A percentile compares a stretch with the other conserved stretches of the same genome.
Conservation (phyloP, 2,888 invertebrate species). For the Scaptomyza flava region DNA sequence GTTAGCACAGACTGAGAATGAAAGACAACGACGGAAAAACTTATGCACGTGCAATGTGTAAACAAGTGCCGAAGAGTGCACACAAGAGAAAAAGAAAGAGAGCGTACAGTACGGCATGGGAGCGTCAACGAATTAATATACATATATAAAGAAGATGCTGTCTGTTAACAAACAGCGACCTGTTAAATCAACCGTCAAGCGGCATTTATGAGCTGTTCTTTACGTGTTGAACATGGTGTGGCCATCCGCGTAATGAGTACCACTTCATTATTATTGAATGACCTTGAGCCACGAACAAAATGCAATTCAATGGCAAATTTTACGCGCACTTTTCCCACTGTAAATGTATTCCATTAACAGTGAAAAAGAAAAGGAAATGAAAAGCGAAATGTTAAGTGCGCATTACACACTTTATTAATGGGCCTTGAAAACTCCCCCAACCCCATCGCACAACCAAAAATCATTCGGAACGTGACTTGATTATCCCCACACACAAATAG, state of each 20-base stretch:
- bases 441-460: too few relatives aligned
- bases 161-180: conserved; percentile 52
- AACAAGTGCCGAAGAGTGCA: conserved; percentile 54
- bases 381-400: conserved; percentile 18
- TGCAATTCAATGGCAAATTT: conserved; percentile 44
- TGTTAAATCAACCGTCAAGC: conserved; percentile 46
- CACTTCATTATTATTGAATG: conserved; percentile 42
- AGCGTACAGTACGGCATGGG: conserved; percentile 14
- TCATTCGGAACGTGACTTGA: too few relatives aligned
- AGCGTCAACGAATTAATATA: conserved; percentile 20
- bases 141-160: conserved; percentile 33
- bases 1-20: conserved; percentile 61
- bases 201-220: conserved; percentile 17
- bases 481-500: too few relatives aligned
- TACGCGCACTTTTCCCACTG: too few relatives aligned
- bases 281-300: conserved; percentile 32
- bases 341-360: conserved; percentile 39
- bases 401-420: conserved; percentile 20
- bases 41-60: conserved; percentile 70
- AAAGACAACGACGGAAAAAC: conserved; percentile 41
- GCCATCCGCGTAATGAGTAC: conserved; percentile 46
- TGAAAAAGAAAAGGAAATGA: conserved; percentile 13
- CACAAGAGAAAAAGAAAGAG: not conserved
- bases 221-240: conserved; percentile 24
- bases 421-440: too few relatives aligned